Evolutionary conservation across 2,113 vertebrate species (phyloP).

Genomic region (Osmerus mordax): DNA sequence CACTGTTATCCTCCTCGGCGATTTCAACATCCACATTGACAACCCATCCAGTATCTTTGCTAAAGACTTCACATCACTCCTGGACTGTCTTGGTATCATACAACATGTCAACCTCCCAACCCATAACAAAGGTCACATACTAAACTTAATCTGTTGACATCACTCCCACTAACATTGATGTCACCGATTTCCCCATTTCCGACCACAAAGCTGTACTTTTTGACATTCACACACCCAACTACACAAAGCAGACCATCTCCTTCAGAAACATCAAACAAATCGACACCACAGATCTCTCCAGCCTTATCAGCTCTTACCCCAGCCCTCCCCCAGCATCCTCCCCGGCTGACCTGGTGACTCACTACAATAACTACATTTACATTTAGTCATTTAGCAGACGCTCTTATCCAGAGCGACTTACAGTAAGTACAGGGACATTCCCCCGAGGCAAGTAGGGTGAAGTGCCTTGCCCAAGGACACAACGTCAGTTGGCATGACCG

Average conservation of each 20-base stretch:
- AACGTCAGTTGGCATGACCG: no score
- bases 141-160: background rate
- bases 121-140: background rate
- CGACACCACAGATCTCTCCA: background rate
- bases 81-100: background rate
- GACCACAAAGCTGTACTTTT: background rate
- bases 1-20: slow-evolving; percentile 7
- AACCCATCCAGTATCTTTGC: slow-evolving; percentile 12
- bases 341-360: no score
- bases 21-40: slow-evolving; percentile 10
- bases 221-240: background rate
- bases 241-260: background rate
- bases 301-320: background rate
- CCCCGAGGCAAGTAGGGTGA: no score
- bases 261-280: background rate
- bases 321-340: no score
- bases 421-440: no score
- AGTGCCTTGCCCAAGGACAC: no score
- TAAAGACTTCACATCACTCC: background rate
- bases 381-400: no score
- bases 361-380: no score
- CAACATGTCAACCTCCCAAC: background rate
- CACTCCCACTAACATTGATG: background rate
- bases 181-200: background rate
- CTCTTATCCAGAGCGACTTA: no score